These are phyloP conservation scores for Valencia hispanica DNA, from an alignment of 2,797 vertebrate genomes.

Conservation along the genomic window DNA sequence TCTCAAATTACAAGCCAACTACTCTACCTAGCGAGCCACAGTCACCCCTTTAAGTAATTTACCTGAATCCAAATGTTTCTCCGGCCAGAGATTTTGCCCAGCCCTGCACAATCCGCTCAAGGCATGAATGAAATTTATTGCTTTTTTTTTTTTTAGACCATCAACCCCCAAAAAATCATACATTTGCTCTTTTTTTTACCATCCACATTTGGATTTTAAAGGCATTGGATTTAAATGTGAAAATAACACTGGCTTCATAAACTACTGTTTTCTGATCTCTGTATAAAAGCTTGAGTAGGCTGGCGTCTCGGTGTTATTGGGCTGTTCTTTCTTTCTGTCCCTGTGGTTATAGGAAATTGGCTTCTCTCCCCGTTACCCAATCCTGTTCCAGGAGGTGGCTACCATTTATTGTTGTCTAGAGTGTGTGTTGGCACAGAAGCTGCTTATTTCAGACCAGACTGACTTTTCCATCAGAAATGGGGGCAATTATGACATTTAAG, in stretches of 20 bases:
- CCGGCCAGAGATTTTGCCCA: neutral
- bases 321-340: slow-evolving; percentile 46
- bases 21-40: too few species aligned
- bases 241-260: slow-evolving; percentile 28
- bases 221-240: slow-evolving; percentile 20
- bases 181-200: slow-evolving; percentile 11
- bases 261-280: slow-evolving; percentile 24
- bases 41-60: neutral
- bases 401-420: slow-evolving; percentile 43
- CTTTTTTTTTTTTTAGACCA: slow-evolving; percentile 18
- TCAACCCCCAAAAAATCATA: neutral
- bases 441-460: slow-evolving; percentile 28
- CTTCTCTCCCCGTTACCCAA: slow-evolving; percentile 51
- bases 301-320: slow-evolving; percentile 48
- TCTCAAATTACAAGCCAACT: too few species aligned
- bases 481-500: slow-evolving; percentile 52
- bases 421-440: slow-evolving; percentile 29
- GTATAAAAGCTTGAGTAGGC: slow-evolving; percentile 50
- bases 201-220: slow-evolving; percentile 27
- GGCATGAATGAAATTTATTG: slow-evolving; percentile 1
- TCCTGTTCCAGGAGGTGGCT: slow-evolving; percentile 34
- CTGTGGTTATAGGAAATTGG: slow-evolving; percentile 53
- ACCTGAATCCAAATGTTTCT: neutral
- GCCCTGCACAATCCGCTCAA: neutral
- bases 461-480: slow-evolving; percentile 54